A percentile compares a stretch with the other conserved stretches of the same genome.
These are phyloP conservation scores for Oxystoma pomonae DNA, from an alignment of 2,888 invertebrate species.

Conservation along the genomic window DNA sequence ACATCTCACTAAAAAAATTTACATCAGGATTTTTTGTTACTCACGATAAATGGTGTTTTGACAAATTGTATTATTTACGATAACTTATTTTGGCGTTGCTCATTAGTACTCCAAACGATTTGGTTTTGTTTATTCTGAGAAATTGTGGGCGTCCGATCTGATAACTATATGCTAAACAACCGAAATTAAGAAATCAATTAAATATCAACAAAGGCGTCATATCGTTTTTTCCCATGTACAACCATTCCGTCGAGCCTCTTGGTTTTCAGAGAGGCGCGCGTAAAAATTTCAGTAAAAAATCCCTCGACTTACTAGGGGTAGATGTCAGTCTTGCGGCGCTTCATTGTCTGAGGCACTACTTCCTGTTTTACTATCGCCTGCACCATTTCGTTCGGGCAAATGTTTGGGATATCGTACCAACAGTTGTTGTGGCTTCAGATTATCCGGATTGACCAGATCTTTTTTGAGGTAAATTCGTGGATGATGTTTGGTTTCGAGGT, in stretches of 20 bases:
- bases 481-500: slow-evolving; percentile 21
- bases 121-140: no score
- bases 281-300: slow-evolving; percentile 36
- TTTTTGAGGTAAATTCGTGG: slow-evolving; percentile 47
- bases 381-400: slow-evolving; percentile 37
- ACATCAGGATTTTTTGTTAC: no score
- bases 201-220: slow-evolving; percentile 49
- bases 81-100: no score
- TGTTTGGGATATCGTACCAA: slow-evolving; percentile 45
- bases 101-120: no score
- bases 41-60: no score
- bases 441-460: slow-evolving; percentile 47
- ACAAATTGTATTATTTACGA: no score
- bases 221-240: slow-evolving; percentile 40
- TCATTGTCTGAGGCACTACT: slow-evolving; percentile 47
- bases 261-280: neutral
- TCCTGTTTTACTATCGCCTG: slow-evolving; percentile 28
- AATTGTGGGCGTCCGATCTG: no score
- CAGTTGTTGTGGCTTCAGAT: slow-evolving; percentile 48
- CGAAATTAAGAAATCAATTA: slow-evolving; percentile 36
- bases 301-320: slow-evolving; percentile 43
- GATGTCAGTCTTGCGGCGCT: slow-evolving; percentile 48
- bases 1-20: no score
- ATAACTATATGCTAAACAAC: slow-evolving; percentile 34
- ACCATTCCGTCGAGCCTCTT: slow-evolving; percentile 24